These are phyloP conservation scores for Tupaia chinensis DNA, from an alignment of 2,113 vertebrate species.

Conservation along the genomic window DNA sequence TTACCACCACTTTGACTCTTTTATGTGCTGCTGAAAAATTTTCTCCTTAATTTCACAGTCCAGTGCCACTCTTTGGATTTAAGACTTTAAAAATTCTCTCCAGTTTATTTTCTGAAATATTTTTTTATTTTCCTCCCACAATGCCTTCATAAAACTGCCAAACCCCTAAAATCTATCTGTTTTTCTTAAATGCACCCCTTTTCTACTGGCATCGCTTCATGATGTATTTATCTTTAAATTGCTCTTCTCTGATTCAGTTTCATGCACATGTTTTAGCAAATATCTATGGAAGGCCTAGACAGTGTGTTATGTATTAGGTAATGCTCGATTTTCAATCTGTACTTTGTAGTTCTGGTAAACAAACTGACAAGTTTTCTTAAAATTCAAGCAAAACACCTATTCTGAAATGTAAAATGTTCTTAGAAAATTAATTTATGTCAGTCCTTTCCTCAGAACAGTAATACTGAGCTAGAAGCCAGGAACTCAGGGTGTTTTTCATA, in stretches of 20 bases:
- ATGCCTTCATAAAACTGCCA: conserved; percentile 46
- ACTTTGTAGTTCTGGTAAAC: conserved; percentile 28
- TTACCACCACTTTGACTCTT: not conserved
- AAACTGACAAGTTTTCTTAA: not conserved
- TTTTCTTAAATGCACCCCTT: not conserved
- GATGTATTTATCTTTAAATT: conserved; percentile 23
- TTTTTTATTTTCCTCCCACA: not conserved
- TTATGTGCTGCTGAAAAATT: not conserved
- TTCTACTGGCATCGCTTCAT: conserved; percentile 13
- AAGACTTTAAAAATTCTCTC: conserved; percentile 54
- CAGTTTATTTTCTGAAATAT: conserved; percentile 58
- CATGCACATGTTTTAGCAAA: not conserved
- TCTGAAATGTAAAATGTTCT: not conserved
- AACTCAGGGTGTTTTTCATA: not conserved
- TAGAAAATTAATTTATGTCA: conserved; percentile 13
- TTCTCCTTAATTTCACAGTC: conserved; percentile 61
- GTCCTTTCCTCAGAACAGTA: not conserved
- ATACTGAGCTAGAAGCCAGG: not conserved
- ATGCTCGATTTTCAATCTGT: conserved; percentile 1
- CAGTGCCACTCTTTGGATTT: conserved; percentile 43
- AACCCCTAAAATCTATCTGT: not conserved
- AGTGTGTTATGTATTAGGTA: not conserved
- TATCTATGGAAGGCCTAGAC: not conserved
- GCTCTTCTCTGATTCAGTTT: conserved; percentile 2
- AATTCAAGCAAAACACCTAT: not conserved